phyloP scores from a whole-genome alignment of 2,888 invertebrate genomes.

The Himalopsyche anomala region DNA sequence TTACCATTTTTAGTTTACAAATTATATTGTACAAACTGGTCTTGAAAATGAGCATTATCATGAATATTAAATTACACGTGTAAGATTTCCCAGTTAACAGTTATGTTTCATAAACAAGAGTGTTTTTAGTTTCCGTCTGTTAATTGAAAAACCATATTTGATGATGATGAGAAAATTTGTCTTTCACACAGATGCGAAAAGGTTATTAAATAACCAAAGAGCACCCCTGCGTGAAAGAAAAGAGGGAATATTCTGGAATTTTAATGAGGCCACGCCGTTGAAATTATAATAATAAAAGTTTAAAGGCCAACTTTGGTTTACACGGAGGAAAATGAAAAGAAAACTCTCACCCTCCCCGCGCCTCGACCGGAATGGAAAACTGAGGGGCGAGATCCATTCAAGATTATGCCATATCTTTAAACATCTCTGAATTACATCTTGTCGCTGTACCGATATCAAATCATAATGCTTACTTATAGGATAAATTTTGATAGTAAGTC shows the following conservation, averaged over 20 bases:
- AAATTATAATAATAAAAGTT: constrained; percentile 61
- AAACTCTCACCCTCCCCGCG: constrained; percentile 41
- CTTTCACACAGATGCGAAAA: too few relatives aligned
- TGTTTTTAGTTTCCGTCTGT: too few relatives aligned
- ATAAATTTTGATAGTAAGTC: not conserved
- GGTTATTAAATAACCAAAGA: constrained; percentile 14
- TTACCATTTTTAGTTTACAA: too few relatives aligned
- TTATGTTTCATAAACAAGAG: too few relatives aligned
- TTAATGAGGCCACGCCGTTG: constrained; percentile 60
- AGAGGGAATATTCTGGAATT: constrained; percentile 53
- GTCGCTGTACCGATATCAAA: constrained; percentile 44
- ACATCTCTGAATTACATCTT: constrained; percentile 58
- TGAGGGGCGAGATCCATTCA: constrained; percentile 50
- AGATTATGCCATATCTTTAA: constrained; percentile 53
- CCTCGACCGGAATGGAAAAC: constrained; percentile 44
- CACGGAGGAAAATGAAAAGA: constrained; percentile 58
- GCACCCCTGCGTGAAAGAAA: constrained; percentile 46
- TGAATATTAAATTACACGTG: too few relatives aligned
- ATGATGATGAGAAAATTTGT: too few relatives aligned
- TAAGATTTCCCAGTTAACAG: too few relatives aligned
- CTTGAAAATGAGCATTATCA: too few relatives aligned
- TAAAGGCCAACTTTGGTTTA: constrained; percentile 61
- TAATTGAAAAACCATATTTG: too few relatives aligned
- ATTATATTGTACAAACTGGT: too few relatives aligned
- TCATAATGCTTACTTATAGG: constrained; percentile 6